A percentile compares a stretch with the other conserved stretches of the same genome.
phyloP scores from a whole-genome alignment of 2,797 vertebrate species.

The Enteromius anoplus region DNA sequence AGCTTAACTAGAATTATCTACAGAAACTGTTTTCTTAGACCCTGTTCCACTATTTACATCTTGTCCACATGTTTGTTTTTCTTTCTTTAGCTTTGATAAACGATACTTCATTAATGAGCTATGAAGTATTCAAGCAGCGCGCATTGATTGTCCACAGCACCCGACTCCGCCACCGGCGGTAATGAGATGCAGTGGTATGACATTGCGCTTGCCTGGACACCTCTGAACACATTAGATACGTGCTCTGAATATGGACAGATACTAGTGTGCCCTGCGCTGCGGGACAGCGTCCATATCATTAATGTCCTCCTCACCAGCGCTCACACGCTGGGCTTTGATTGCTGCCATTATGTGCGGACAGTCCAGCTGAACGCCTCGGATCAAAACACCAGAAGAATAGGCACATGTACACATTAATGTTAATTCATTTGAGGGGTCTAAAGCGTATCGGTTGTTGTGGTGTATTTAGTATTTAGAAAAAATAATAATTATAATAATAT shows the following conservation, averaged over 20 bases:
- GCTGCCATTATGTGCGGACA: constrained; percentile 63
- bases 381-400: not conserved
- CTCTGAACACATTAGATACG: constrained; percentile 67
- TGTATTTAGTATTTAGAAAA: no score
- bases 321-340: constrained; percentile 72
- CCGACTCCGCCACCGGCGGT: constrained; percentile 74
- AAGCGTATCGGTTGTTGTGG: no score
- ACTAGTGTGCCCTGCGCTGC: constrained; percentile 64
- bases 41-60: not conserved
- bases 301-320: constrained; percentile 65
- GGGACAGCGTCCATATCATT: constrained; percentile 69
- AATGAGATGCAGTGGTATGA: constrained; percentile 77
- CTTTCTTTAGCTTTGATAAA: constrained; percentile 8
- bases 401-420: not conserved
- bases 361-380: constrained; percentile 1
- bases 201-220: constrained; percentile 68
- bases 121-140: constrained; percentile 69
- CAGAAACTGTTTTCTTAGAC: not conserved
- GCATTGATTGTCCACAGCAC: constrained; percentile 73
- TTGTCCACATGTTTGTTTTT: constrained; percentile 18
- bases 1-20: not conserved
- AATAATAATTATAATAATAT: no score
- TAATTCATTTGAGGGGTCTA: not conserved
- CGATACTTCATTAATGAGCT: constrained; percentile 68
- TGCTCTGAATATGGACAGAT: constrained; percentile 76